These are phyloP conservation scores for Automeris io DNA, from an alignment of 2,888 invertebrate species.

Conservation along the genomic window DNA sequence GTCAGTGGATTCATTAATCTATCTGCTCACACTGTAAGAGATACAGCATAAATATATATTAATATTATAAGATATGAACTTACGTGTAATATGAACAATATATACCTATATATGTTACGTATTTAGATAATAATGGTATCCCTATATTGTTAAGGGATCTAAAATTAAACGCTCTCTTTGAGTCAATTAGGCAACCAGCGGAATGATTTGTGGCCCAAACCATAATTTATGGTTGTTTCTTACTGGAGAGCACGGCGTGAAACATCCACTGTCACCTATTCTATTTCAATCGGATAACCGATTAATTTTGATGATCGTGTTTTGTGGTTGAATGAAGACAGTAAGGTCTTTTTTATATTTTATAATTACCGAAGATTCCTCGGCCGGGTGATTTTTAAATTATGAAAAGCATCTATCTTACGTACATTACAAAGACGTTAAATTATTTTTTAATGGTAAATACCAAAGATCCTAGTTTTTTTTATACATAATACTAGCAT, in stretches of 20 bases:
- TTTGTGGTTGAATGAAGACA: not conserved
- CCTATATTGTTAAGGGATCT: conserved; percentile 22
- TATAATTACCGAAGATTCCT: no score
- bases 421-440: no score
- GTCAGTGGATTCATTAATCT: not conserved
- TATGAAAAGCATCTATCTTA: no score
- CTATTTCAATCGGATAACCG: conserved; percentile 19
- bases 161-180: conserved; percentile 30
- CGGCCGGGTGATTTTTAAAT: no score
- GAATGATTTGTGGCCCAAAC: conserved; percentile 33
- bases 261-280: conserved; percentile 20
- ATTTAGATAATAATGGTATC: conserved; percentile 5
- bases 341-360: not conserved
- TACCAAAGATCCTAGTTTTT: no score
- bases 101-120: not conserved
- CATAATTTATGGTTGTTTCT: conserved; percentile 29
- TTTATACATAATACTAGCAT: no score
- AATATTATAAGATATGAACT: not conserved
- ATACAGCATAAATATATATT: no score
- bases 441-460: no score
- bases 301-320: conserved; percentile 4
- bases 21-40: no score
- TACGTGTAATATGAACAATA: not conserved
- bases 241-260: conserved; percentile 24
- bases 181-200: conserved; percentile 34